Base-by-base conservation (phyloP, 2,113 vertebrate species). In the Petrocephalus zakoni region DNA sequence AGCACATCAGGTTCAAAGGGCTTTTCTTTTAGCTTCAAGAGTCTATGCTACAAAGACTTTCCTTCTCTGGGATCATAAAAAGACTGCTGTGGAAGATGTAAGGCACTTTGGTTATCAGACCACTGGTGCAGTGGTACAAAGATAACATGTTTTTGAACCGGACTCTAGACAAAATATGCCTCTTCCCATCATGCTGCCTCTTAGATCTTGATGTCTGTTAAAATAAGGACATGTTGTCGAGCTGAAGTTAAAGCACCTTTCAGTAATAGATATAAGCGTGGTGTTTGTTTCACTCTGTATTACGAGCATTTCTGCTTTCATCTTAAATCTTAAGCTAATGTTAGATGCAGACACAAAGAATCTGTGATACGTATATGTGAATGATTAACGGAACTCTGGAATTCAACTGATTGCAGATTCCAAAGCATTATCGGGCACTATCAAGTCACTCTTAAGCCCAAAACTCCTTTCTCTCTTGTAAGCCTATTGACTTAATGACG, bases 151-250 rank as follows among this genome's bases (percentile, higher is more conserved):
- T 91, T 88, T 88, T 85, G 90, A 87, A n/a, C 90, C 85, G 86
- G 91, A 90, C 72, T 86, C 83, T 91, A 95, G 95, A 94, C 96
- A 94, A 94, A 96, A 96, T 93, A 96, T 51, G 37, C 53, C 85
- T 89, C 89, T 75, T 89, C 88, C 52, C 89, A 84, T 46, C 87
- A 87, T 78, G 87, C 85, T 34, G 53, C 86, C 68, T 82, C 72
- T 88, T 37, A 87, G 91, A 94, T 93, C 93, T 78, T 86, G 89
- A 92, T 94, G 90, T 91, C 37, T 86, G 25, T 34, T 55, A 37
- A 86, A 37, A 55, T 55, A 34, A 52, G 53, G 17, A 86, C 6
- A 88, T 89, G 82, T 55, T 34, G 87, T 6, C 21, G n/a, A n/a
- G 29, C 46, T 61, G 46, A 55, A 53, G 68, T 53, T 87, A 42